phyloP scores from a whole-genome alignment of 2,888 invertebrate genomes.

The Parnassius mnemosyne region DNA sequence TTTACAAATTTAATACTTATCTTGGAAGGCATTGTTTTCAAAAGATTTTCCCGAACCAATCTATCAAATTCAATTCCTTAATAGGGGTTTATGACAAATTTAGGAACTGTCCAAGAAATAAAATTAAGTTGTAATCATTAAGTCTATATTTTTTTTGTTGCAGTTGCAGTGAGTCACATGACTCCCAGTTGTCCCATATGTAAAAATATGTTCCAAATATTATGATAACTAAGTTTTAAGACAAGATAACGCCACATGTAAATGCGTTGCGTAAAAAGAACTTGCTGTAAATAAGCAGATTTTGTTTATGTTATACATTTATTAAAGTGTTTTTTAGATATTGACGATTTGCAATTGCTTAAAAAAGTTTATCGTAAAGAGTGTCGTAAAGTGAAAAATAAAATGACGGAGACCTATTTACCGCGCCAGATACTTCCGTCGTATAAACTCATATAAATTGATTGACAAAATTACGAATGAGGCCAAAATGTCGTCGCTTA shows the following conservation, averaged over 20 bases:
- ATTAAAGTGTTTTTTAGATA: not conserved
- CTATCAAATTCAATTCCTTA: too few relatives aligned
- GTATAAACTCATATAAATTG: conserved; percentile 32
- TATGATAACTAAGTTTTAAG: conserved; percentile 5
- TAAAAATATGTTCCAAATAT: not conserved
- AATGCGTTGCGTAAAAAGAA: not conserved
- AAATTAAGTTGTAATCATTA: not conserved
- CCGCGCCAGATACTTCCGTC: conserved; percentile 36
- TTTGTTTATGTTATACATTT: not conserved
- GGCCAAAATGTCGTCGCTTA: conserved; percentile 67
- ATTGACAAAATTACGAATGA: conserved; percentile 27
- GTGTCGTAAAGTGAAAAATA: conserved; percentile 30
- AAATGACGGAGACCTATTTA: conserved; percentile 42
- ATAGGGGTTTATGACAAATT: too few relatives aligned
- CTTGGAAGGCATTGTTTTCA: not conserved
- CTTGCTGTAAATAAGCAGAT: not conserved
- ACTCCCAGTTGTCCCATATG: not conserved
- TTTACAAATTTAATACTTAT: not conserved
- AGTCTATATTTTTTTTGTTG: conserved; percentile 6
- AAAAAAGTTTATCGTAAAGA: conserved; percentile 12
- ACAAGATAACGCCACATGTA: not conserved
- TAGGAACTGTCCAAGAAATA: not conserved
- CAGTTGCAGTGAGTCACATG: conserved; percentile 10
- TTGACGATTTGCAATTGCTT: not conserved
- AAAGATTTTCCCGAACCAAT: not conserved